Conservation (phyloP, 2,797 vertebrate species). For the Falco berigora region DNA sequence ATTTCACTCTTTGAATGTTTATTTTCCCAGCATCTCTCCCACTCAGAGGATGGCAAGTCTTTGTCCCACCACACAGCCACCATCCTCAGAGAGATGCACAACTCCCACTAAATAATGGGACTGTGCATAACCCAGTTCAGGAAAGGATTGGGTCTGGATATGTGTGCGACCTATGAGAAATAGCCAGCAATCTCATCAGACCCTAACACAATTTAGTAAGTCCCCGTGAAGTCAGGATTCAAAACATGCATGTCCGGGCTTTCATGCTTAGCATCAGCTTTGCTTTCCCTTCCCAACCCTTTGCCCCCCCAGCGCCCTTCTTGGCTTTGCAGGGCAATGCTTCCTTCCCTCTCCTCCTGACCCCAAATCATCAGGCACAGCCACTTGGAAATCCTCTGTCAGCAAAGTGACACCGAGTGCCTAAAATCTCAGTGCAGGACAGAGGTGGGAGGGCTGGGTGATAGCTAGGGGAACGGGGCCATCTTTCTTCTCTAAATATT, state of each 20-base stretch:
- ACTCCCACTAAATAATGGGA: neutral
- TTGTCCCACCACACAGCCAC: neutral
- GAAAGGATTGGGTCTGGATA: neutral
- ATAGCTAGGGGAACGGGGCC: neutral
- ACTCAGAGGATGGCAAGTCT: neutral
- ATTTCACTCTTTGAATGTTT: neutral
- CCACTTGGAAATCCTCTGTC: neutral
- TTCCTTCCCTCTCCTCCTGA: neutral
- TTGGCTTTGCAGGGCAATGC: neutral
- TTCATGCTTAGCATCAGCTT: neutral
- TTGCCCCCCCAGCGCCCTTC: accelerated
- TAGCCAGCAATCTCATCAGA: neutral
- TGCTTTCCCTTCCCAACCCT: neutral
- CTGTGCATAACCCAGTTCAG: neutral
- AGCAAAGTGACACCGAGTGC: neutral
- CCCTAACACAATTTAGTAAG: neutral
- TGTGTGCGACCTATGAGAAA: accelerated
- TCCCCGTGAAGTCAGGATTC: neutral
- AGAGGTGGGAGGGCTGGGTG: neutral
- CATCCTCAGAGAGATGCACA: neutral
- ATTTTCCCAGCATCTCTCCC: neutral
- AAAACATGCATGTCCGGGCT: neutral
- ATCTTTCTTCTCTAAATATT: neutral
- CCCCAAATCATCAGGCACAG: neutral
- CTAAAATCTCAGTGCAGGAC: neutral